phyloP scores from a whole-genome alignment of 2,113 vertebrate genomes.

The Hyla sarda region DNA sequence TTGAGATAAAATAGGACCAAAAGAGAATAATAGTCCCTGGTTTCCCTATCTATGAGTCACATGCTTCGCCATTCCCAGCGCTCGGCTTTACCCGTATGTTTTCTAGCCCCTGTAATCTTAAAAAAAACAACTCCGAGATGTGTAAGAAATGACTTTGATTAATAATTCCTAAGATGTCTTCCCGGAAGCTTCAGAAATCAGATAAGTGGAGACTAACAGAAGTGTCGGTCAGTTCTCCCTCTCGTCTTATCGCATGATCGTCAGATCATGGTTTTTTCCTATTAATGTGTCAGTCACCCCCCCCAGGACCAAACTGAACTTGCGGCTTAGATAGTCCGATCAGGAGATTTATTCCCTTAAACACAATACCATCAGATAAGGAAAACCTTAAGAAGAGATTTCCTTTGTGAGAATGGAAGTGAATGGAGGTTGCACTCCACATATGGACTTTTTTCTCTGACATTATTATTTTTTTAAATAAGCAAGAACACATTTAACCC shows the following conservation, averaged over 20 bases:
- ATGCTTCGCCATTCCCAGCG: too few relatives aligned
- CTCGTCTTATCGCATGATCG: constrained; percentile 17
- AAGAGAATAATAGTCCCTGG: not conserved
- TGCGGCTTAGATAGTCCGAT: not conserved
- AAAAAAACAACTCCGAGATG: not conserved
- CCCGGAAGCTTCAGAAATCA: constrained; percentile 11
- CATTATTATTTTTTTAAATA: too few relatives aligned
- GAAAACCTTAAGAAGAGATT: not conserved
- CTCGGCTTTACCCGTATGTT: not conserved
- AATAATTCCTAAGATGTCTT: constrained; percentile 16
- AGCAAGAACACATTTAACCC: too few relatives aligned
- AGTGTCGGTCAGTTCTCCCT: not conserved
- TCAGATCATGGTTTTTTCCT: constrained; percentile 27
- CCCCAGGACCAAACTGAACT: constrained; percentile 10
- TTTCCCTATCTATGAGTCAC: not conserved
- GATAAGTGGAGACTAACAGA: constrained; percentile 7
- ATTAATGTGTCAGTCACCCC: constrained; percentile 31
- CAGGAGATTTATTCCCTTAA: constrained; percentile 15
- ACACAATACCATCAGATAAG: constrained; percentile 44
- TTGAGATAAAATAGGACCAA: not conserved
- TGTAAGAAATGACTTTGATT: constrained; percentile 7
- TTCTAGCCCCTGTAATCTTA: not conserved
- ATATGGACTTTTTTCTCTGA: too few relatives aligned
- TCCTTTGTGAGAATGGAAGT: not conserved
- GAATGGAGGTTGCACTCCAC: not conserved